Percentiles rank a stretch among this genome's conserved stretches.
These are phyloP conservation scores for Ditula angustiorana DNA, from an alignment of 2,888 invertebrate species.

Conservation along the genomic window DNA sequence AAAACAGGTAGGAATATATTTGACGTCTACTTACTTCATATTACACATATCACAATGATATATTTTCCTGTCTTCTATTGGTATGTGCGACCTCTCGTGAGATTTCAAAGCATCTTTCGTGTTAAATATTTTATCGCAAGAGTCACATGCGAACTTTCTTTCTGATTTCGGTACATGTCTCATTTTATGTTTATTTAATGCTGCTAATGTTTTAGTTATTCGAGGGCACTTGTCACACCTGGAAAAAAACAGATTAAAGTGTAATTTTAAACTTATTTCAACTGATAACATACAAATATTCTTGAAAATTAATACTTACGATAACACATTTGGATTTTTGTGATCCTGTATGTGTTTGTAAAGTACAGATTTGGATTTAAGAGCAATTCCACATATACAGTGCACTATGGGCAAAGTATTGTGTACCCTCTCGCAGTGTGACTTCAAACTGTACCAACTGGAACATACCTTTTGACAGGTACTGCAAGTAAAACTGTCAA, in stretches of 20 bases:
- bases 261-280: background rate
- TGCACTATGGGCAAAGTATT: constrained; percentile 69
- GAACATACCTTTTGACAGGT: constrained; percentile 70
- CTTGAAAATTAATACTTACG: constrained; percentile 63
- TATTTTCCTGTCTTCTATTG: constrained; percentile 81
- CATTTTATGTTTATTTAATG: constrained; percentile 80
- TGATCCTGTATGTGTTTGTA: constrained; percentile 84
- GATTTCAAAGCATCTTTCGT: constrained; percentile 80
- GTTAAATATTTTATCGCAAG: constrained; percentile 79
- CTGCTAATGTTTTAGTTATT: constrained; percentile 75
- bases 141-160: constrained; percentile 74
- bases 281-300: background rate
- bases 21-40: constrained; percentile 75
- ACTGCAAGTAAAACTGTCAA: constrained; percentile 72
- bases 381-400: constrained; percentile 77
- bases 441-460: constrained; percentile 79
- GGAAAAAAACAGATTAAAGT: constrained; percentile 43
- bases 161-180: constrained; percentile 83
- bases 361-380: constrained; percentile 81
- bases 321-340: constrained; percentile 76
- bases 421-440: constrained; percentile 70
- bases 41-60: constrained; percentile 80
- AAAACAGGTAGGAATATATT: background rate
- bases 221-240: constrained; percentile 84
- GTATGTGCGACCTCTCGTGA: constrained; percentile 82